Percentiles rank a stretch among this genome's conserved stretches.
Evolutionary conservation across 2,797 vertebrate species (phyloP).

Genomic region (Centropyge bicolor): DNA sequence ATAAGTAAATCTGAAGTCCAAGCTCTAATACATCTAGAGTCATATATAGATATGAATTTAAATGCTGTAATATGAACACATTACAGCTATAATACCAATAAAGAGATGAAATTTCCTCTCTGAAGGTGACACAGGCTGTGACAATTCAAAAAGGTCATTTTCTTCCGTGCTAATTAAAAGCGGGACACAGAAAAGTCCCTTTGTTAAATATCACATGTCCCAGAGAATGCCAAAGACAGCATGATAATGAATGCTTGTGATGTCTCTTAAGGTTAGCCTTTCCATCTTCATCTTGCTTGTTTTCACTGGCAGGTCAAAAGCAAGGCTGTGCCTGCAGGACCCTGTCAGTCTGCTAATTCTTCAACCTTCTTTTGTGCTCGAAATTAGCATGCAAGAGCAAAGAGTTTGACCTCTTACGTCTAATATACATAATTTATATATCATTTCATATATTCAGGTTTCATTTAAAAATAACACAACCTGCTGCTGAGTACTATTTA

Average conservation of each 20-base stretch:
- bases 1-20: neutral
- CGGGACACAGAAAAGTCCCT: slow-evolving; percentile 51
- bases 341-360: slow-evolving; percentile 32
- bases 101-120: slow-evolving; percentile 33
- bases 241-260: slow-evolving; percentile 75
- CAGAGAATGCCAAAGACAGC: slow-evolving; percentile 70
- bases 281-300: slow-evolving; percentile 52
- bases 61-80: slow-evolving; percentile 4
- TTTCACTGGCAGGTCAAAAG: slow-evolving; percentile 54
- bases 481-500: neutral
- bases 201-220: slow-evolving; percentile 78
- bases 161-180: slow-evolving; percentile 76
- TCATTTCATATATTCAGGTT: neutral
- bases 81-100: slow-evolving; percentile 19
- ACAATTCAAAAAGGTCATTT: slow-evolving; percentile 76
- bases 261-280: slow-evolving; percentile 69
- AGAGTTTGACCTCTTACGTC: slow-evolving; percentile 35
- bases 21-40: neutral
- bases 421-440: slow-evolving; percentile 19
- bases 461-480: neutral
- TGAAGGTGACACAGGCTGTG: slow-evolving; percentile 49
- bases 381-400: slow-evolving; percentile 57
- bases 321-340: slow-evolving; percentile 28
- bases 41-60: neutral
- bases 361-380: slow-evolving; percentile 26